Evolutionary conservation across 2,888 invertebrate species (phyloP), one percentile per base, ranked within the genome.

Genomic region (Notocelia uddmanniana): DNA sequence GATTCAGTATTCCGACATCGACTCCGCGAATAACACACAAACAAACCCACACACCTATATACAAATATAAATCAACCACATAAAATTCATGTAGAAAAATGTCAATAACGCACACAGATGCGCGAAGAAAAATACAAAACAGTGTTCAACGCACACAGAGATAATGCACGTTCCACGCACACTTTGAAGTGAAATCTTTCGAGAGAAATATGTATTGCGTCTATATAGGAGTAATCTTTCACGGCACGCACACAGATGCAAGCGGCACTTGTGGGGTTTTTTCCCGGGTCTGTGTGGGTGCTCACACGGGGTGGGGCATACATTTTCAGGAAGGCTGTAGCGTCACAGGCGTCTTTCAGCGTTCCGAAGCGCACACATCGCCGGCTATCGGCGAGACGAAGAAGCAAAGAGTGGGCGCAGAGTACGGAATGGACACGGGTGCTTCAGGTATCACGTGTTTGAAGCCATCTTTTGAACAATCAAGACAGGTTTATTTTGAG

Each of bases 271-370:
- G 82, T 76, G 81, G 83, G 81, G 87, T 89, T 91, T 91, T 92
- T 92, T 90, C 87, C 79, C 77, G 77, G 77, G 74, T 80, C 80
- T 83, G 85, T 85, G 85, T 79, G 85, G 81, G 77, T 76, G 84
- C 80, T 79, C 80, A 78, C 78, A 79, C 79, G 75, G 79, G 78
- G 77, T 73, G 73, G 75, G 76, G 87, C 89, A 90, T 90, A 91
- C 90, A 90, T 91, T 92, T 92, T 92, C 92, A 92, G 92, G 90
- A 91, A 91, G 89, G 90, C 91, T 84, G 83, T 84, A 78, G 83
- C 90, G 90, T 91, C 91, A 92, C 91, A 89, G 87, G 90, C 92
- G 92, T 93, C 93, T 93, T 93, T 93, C 93, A 92, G 88, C 89
- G 91, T 89, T 88, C 87, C 88, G 88, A 89, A 87, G 88, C 83